These are phyloP conservation scores for Poeciliopsis turrubarensis DNA, from an alignment of 2,113 vertebrate species.

Conservation along the genomic window DNA sequence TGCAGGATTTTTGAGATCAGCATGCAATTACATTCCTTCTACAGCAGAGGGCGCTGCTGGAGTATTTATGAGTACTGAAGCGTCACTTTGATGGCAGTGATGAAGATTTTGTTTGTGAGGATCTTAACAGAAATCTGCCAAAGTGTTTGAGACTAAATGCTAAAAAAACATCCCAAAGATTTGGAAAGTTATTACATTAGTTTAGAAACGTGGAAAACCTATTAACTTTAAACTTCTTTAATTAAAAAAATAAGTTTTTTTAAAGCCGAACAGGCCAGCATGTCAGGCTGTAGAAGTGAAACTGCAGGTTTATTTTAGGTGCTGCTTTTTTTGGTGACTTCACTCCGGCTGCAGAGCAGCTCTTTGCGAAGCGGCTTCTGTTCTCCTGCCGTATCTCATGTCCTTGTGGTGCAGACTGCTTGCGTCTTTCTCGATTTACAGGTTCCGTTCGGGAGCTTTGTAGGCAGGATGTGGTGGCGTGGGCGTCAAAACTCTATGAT, in stretches of 20 bases:
- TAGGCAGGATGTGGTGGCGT: constrained; percentile 57
- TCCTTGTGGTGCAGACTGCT: constrained; percentile 15
- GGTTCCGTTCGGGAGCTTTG: neutral
- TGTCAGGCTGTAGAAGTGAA: neutral
- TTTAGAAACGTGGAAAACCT: neutral
- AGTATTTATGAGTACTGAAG: neutral
- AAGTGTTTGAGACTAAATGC: no score
- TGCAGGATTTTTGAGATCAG: fast-evolving
- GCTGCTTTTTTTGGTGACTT: neutral
- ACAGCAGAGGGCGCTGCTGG: constrained; percentile 33
- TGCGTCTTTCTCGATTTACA: neutral
- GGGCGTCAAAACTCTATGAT: constrained; percentile 2
- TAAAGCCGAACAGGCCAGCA: neutral
- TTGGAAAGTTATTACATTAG: no score
- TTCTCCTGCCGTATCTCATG: neutral
- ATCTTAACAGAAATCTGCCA: no score
- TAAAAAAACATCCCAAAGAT: no score
- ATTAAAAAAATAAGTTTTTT: neutral
- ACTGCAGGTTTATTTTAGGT: neutral
- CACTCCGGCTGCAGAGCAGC: neutral
- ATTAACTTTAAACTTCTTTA: neutral
- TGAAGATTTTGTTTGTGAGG: neutral
- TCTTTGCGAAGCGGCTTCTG: neutral
- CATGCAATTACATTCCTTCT: neutral
- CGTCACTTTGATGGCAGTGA: neutral